Conservation (phyloP, 2,888 invertebrate species). For the Coelinius sp. region DNA sequence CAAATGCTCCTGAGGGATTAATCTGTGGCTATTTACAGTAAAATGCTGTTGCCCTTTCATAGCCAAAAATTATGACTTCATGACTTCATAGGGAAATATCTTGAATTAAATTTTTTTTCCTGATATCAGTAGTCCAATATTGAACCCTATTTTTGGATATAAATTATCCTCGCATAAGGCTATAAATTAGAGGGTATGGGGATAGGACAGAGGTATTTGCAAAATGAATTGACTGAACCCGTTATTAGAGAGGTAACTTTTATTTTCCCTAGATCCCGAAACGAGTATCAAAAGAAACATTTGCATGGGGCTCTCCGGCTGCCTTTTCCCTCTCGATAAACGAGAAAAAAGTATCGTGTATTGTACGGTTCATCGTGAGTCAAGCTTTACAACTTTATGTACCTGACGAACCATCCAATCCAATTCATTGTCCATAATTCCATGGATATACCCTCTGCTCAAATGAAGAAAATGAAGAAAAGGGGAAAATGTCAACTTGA, state of each 20-base stretch:
- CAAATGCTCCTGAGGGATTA: slow-evolving; percentile 50
- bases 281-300: background rate
- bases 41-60: background rate
- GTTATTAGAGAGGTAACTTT: slow-evolving; percentile 5
- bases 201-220: background rate
- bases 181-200: background rate
- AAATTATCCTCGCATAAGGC: background rate
- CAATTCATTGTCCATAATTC: background rate
- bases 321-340: slow-evolving; percentile 18
- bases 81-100: background rate
- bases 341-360: slow-evolving; percentile 45
- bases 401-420: slow-evolving; percentile 45
- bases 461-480: background rate
- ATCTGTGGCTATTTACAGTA: slow-evolving; percentile 52
- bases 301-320: background rate
- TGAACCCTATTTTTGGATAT: background rate
- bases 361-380: slow-evolving; percentile 65
- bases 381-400: slow-evolving; percentile 67
- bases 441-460: background rate
- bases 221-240: slow-evolving; percentile 17
- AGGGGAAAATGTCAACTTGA: background rate
- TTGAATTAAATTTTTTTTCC: background rate
- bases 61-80: background rate
- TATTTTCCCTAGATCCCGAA: background rate
- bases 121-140: background rate